Percentiles rank a stretch among this genome's conserved stretches.
phyloP scores from a whole-genome alignment of 2,113 vertebrate genomes.

The Ageneiosus marmoratus region DNA sequence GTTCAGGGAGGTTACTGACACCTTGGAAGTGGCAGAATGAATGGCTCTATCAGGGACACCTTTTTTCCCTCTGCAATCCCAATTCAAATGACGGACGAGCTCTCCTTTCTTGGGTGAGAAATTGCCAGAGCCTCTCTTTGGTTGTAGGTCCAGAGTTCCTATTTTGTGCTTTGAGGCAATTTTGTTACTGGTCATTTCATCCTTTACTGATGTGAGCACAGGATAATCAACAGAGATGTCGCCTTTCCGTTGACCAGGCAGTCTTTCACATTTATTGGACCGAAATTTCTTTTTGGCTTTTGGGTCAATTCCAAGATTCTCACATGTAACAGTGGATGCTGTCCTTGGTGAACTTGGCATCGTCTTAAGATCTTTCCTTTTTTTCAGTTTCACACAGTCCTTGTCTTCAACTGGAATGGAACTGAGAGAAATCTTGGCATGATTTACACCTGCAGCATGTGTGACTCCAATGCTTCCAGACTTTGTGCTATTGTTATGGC shows the following conservation, averaged over 20 bases:
- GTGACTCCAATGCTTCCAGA: constrained; percentile 44
- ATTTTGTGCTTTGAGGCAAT: constrained; percentile 73
- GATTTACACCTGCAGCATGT: constrained; percentile 59
- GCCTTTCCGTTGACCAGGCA: constrained; percentile 63
- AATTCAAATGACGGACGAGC: constrained; percentile 68
- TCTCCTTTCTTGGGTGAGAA: constrained; percentile 78
- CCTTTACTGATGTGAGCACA: constrained; percentile 77
- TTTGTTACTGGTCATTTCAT: constrained; percentile 79
- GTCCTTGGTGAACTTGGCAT: constrained; percentile 65
- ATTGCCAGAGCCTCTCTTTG: constrained; percentile 72
- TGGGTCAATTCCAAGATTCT: constrained; percentile 77
- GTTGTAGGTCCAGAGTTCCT: constrained; percentile 67
- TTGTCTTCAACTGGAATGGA: constrained; percentile 66
- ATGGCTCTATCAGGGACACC: constrained; percentile 74
- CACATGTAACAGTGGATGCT: constrained; percentile 73
- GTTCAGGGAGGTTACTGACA: constrained; percentile 70
- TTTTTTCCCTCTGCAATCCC: constrained; percentile 80
- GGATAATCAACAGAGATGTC: constrained; percentile 74
- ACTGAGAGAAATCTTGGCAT: constrained; percentile 58
- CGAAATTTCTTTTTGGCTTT: constrained; percentile 80
- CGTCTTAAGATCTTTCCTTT: constrained; percentile 78
- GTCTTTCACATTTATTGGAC: constrained; percentile 66
- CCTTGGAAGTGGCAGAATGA: constrained; percentile 78
- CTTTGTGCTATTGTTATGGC: constrained; percentile 53
- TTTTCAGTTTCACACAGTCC: constrained; percentile 71